Evolutionary conservation across 2,113 vertebrate genomes (phyloP), one percentile per base, ranked within the genome.

Genomic region (Otocyon megalotis): DNA sequence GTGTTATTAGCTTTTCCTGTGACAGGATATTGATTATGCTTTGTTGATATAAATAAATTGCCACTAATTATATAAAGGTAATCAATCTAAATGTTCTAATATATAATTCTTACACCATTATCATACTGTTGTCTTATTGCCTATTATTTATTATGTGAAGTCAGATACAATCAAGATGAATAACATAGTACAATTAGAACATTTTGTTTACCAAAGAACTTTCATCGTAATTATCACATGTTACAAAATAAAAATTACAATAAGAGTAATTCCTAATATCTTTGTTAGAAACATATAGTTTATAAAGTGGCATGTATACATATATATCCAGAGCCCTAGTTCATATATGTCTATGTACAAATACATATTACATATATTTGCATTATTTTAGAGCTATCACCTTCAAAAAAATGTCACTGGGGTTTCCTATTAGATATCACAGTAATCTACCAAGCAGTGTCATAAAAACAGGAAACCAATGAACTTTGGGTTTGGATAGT

Each of bases 1-100:
- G 2, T 16, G 35, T 93, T 79, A 96, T 28, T 83, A 96, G 20
- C 94, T 95, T 92, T 90, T 2, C 54, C 88, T 71, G n/a, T 81
- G 56, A 92, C 30, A 84, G 96, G 26, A 24, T 89, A 89, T 62
- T 77, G 26, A 71, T 71, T n/a, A n/a, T 50, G 2, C 60, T 24
- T 65, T 83, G 15, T 88, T 84, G 88, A 53, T 72, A 62, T 71
- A 84, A 87, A 96, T 82, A 72, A 74, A 62, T 54, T 87, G 1
- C 1, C 19, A 89, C 24, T 76, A 83, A 65, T 58, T 76, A 48
- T 5, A 62, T 80, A 14, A 83, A 94, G 13, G 5, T 85, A 88
- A 80, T 71, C 5, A 13, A 93, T 84, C 48, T 53, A 91, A 65
- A 60, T 54, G 88, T 92, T 63, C 6, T 69, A 50, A 0, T 13